phyloP scores from a whole-genome alignment of 2,888 invertebrate genomes.

The Orchestes rusci region DNA sequence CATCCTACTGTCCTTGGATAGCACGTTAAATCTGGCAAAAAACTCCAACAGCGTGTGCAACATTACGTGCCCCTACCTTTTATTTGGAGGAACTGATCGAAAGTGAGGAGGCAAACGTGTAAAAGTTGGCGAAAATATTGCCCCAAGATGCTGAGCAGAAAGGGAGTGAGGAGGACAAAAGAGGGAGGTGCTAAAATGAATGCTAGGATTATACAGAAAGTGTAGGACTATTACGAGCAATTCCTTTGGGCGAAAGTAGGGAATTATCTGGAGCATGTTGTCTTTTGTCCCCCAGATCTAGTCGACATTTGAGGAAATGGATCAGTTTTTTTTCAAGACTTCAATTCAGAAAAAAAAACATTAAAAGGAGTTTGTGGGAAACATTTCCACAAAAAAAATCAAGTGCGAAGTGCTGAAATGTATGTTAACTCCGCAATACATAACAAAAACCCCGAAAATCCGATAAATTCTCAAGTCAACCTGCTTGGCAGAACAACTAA shows the following conservation, averaged over 20 bases:
- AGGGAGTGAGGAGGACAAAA: slow-evolving; percentile 54
- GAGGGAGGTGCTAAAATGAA: slow-evolving; percentile 48
- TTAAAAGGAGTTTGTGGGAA: no score
- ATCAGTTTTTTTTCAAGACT: no score
- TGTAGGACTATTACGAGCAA: slow-evolving; percentile 64
- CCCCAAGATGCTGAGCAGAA: slow-evolving; percentile 56
- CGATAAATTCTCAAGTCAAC: no score
- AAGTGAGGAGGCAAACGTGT: no score
- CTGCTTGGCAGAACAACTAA: no score
- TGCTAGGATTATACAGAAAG: slow-evolving; percentile 54
- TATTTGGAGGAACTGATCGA: no score
- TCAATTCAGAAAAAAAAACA: no score
- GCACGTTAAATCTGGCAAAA: slow-evolving; percentile 47
- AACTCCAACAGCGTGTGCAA: slow-evolving; percentile 59
- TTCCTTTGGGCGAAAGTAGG: slow-evolving; percentile 77
- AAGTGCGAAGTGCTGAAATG: no score
- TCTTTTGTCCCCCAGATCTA: slow-evolving; percentile 63
- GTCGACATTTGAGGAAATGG: slow-evolving; percentile 60
- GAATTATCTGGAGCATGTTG: slow-evolving; percentile 69
- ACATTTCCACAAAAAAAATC: no score
- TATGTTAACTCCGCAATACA: no score
- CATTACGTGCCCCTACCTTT: slow-evolving; percentile 66
- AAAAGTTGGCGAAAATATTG: slow-evolving; percentile 51
- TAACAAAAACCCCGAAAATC: no score
- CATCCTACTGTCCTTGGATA: slow-evolving; percentile 52